These are phyloP conservation scores for Drosophila burlai DNA, from an alignment of 1,140 invertebrate species.

Conservation along the genomic window DNA sequence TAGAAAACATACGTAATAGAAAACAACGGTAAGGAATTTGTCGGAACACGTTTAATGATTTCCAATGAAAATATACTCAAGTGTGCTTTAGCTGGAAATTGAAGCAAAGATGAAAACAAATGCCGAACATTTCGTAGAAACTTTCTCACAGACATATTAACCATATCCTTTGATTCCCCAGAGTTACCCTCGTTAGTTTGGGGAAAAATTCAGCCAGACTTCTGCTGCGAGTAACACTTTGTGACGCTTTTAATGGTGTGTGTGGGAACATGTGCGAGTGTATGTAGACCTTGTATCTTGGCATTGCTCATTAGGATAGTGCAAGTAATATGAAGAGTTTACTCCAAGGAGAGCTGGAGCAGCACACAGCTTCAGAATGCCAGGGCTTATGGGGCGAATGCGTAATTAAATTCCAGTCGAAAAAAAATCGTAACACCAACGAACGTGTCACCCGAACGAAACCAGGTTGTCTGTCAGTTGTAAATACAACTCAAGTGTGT, in stretches of 20 bases:
- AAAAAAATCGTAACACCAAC: not conserved
- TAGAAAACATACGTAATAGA: not conserved
- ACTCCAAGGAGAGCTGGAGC: not conserved
- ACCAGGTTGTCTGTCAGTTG: slow-evolving; percentile 53
- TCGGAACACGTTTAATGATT: not conserved
- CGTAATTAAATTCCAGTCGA: slow-evolving; percentile 72
- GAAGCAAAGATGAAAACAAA: not conserved
- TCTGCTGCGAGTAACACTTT: slow-evolving; percentile 24
- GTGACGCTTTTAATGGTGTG: slow-evolving; percentile 31
- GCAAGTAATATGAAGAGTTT: slow-evolving; percentile 35
- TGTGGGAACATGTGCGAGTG: not conserved
- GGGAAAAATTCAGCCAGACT: slow-evolving; percentile 5
- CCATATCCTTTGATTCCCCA: not conserved
- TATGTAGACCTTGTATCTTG: slow-evolving; percentile 4
- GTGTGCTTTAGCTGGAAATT: not conserved
- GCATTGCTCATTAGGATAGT: slow-evolving; percentile 69
- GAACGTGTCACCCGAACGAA: slow-evolving; percentile 51
- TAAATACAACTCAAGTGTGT: slow-evolving; percentile 21
- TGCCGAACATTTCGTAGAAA: not conserved
- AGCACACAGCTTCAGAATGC: slow-evolving; percentile 12
- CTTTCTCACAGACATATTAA: slow-evolving; percentile 4
- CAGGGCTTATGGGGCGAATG: slow-evolving; percentile 58
- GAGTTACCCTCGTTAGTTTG: slow-evolving; percentile 11
- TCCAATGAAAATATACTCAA: not conserved
- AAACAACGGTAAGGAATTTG: not conserved